Evolutionary conservation across 2,113 vertebrate genomes (phyloP).

Genomic region (Onychorhynchus coronatus): DNA sequence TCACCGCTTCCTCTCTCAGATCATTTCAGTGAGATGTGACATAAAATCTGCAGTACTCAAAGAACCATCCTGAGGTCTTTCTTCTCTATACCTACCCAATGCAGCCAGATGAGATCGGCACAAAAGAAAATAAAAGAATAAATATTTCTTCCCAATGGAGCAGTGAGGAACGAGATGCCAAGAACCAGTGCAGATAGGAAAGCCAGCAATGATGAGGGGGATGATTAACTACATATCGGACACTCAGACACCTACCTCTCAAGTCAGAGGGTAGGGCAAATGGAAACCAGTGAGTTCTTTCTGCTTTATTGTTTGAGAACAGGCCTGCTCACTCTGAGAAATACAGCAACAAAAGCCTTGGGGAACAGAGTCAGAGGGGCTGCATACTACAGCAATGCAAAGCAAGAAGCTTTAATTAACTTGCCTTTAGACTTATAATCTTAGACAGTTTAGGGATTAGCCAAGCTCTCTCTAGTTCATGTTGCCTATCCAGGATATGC

Average conservation of each 20-base stretch:
- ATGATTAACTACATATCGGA: neutral
- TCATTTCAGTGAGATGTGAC: neutral
- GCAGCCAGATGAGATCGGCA: neutral
- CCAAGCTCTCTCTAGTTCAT: constrained; percentile 45
- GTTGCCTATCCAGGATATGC: constrained; percentile 64
- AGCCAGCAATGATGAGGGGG: neutral
- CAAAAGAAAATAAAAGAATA: neutral
- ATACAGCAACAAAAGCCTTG: constrained; percentile 36
- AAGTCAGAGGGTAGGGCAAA: neutral
- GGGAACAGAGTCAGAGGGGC: constrained; percentile 26
- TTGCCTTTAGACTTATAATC: constrained; percentile 70
- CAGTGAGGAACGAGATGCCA: neutral
- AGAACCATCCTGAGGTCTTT: neutral
- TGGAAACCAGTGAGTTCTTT: neutral
- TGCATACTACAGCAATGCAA: constrained; percentile 47
- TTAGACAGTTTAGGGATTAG: constrained; percentile 66
- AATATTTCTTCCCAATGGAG: constrained; percentile 11
- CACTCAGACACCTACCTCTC: neutral
- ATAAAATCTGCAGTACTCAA: neutral
- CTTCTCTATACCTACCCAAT: neutral
- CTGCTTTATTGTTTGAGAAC: neutral
- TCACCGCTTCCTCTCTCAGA: neutral
- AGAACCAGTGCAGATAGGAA: neutral
- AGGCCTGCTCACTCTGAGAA: neutral
- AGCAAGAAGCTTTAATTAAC: constrained; percentile 72